phyloP scores from a whole-genome alignment of 1,140 invertebrate genomes.

The Antheraea mylitta region DNA sequence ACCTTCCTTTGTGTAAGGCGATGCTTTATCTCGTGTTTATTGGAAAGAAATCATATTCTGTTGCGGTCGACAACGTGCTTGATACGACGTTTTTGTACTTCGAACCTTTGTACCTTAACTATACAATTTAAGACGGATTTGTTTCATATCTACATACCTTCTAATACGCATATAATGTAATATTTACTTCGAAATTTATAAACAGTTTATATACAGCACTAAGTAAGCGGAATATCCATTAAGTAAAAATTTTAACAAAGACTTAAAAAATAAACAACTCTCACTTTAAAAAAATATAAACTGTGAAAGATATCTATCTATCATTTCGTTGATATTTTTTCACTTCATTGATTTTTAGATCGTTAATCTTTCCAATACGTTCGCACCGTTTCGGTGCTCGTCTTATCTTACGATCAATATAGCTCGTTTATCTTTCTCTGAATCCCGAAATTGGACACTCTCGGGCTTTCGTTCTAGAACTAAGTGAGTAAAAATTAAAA shows the following conservation, averaged over 20 bases:
- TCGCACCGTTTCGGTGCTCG: neutral
- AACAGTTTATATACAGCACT: too few species aligned
- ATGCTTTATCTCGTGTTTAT: slow-evolving; percentile 40
- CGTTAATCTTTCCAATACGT: neutral
- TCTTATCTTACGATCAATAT: neutral
- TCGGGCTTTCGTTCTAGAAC: neutral
- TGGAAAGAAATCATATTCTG: neutral
- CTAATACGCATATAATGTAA: too few species aligned
- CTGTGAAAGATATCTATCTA: too few species aligned
- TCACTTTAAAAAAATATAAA: neutral
- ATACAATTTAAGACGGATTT: neutral
- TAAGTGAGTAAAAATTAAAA: neutral
- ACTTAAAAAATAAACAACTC: neutral
- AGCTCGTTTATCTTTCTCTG: slow-evolving; percentile 1
- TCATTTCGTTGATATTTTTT: neutral
- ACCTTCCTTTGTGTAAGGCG: slow-evolving; percentile 56
- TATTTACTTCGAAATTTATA: too few species aligned
- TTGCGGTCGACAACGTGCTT: neutral
- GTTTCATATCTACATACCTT: too few species aligned
- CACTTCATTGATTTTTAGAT: neutral
- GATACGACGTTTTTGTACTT: neutral
- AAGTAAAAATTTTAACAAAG: too few species aligned
- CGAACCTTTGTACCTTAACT: neutral
- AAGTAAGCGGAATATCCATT: too few species aligned
- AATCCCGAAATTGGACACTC: neutral